phyloP scores from a whole-genome alignment of 2,113 vertebrate genomes.

The Syngnathus floridae region DNA sequence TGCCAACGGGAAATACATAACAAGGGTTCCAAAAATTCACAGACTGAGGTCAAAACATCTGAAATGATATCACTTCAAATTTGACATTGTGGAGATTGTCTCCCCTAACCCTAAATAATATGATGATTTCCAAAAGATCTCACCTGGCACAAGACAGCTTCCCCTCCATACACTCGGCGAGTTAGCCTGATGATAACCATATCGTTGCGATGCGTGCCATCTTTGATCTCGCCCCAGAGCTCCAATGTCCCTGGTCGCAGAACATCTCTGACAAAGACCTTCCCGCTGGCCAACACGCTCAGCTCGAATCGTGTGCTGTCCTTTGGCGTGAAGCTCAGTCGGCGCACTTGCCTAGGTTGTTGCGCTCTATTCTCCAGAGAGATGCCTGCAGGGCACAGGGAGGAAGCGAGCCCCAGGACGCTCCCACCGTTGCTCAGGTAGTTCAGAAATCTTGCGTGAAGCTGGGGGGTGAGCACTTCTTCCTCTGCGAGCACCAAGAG shows the following conservation, averaged over 20 bases:
- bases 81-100: no score
- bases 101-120: no score
- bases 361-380: constrained; percentile 51
- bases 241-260: constrained; percentile 47
- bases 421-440: constrained; percentile 82
- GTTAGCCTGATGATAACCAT: constrained; percentile 74
- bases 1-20: constrained; percentile 38
- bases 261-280: constrained; percentile 61
- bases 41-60: no score
- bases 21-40: no score
- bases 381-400: constrained; percentile 72
- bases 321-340: constrained; percentile 69
- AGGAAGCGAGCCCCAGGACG: constrained; percentile 75
- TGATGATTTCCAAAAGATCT: not conserved
- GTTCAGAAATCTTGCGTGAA: constrained; percentile 69
- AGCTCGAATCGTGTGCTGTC: constrained; percentile 68
- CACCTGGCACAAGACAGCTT: constrained; percentile 92
- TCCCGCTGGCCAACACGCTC: constrained; percentile 70
- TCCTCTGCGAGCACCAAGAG: constrained; percentile 78
- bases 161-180: constrained; percentile 71
- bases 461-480: constrained; percentile 58
- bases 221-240: constrained; percentile 71
- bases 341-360: constrained; percentile 47
- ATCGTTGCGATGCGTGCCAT: constrained; percentile 50
- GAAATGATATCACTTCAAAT: no score